These are phyloP conservation scores for Cephonodes hylas DNA, from an alignment of 2,888 invertebrate genomes.

Conservation along the genomic window DNA sequence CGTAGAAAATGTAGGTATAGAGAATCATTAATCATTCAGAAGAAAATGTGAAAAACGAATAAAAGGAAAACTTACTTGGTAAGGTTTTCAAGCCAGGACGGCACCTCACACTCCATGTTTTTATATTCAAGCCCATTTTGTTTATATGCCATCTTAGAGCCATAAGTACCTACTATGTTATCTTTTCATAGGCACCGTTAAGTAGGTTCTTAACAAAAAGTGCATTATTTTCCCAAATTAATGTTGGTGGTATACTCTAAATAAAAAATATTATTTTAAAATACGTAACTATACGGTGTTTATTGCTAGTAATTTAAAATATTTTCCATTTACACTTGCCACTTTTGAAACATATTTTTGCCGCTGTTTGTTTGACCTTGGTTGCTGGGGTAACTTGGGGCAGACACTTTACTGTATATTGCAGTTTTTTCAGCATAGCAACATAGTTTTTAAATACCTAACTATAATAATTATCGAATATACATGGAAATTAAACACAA, in stretches of 20 bases:
- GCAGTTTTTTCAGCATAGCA: no score
- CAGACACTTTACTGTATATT: background rate
- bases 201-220: background rate
- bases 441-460: no score
- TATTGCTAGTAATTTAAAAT: constrained; percentile 31
- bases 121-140: constrained; percentile 58
- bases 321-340: constrained; percentile 58
- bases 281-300: constrained; percentile 19
- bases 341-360: constrained; percentile 74
- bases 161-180: constrained; percentile 52
- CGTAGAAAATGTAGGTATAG: constrained; percentile 25
- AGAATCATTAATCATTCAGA: constrained; percentile 45
- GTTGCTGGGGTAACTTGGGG: constrained; percentile 53
- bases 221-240: background rate
- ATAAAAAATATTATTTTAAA: constrained; percentile 1
- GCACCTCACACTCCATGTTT: constrained; percentile 53
- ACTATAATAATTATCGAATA: no score
- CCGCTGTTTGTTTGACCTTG: constrained; percentile 79
- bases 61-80: constrained; percentile 58
- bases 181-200: constrained; percentile 20
- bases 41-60: constrained; percentile 22
- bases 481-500: background rate
- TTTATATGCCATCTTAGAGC: constrained; percentile 67
- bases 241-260: constrained; percentile 7
- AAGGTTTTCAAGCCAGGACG: constrained; percentile 72